Conservation (phyloP, 2,888 invertebrate species). For the Vesta saturnalis region DNA sequence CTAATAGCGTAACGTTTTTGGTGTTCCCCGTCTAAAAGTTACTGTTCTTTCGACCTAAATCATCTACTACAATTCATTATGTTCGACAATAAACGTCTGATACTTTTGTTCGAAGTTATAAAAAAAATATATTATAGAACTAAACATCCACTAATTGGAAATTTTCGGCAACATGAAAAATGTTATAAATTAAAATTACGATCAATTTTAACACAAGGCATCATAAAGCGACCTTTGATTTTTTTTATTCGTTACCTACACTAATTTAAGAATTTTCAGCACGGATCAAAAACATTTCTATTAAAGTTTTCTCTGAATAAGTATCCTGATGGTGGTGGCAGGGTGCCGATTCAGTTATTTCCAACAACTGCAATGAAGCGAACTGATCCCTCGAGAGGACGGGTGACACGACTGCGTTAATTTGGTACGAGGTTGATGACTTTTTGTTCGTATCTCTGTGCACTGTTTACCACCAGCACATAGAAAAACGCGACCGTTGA, state of each 20-base stretch:
- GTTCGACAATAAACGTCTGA: constrained; percentile 13
- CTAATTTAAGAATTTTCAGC: not conserved
- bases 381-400: constrained; percentile 36
- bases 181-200: constrained; percentile 14
- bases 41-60: constrained; percentile 3
- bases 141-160: constrained; percentile 14
- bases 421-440: constrained; percentile 40
- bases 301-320: constrained; percentile 10
- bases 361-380: constrained; percentile 31
- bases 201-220: not conserved
- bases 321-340: constrained; percentile 10
- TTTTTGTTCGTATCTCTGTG: constrained; percentile 40
- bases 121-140: constrained; percentile 9
- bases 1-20: not conserved
- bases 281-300: not conserved
- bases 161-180: constrained; percentile 12
- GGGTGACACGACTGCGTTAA: constrained; percentile 38
- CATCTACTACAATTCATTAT: constrained; percentile 9
- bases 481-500: constrained; percentile 35
- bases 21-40: not conserved
- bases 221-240: not conserved
- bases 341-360: constrained; percentile 34
- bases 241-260: too few species aligned
- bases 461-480: constrained; percentile 36
- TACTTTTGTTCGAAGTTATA: constrained; percentile 11